phyloP scores from a whole-genome alignment of 1,140 invertebrate genomes.

The Marisa cornuarietis region DNA sequence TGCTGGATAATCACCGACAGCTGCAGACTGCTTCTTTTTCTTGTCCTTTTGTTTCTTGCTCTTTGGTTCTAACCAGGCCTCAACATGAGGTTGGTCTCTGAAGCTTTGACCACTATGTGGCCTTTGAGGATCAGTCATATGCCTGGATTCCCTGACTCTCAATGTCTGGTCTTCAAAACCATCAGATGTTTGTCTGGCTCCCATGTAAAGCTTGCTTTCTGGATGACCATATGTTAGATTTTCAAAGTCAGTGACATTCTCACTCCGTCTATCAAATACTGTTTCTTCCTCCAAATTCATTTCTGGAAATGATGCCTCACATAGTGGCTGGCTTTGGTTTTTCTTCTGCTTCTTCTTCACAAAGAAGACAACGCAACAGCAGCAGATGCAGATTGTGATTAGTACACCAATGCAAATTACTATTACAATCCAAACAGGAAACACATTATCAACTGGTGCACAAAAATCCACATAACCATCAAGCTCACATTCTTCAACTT shows the following conservation, averaged over 20 bases:
- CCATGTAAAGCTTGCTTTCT: too few species aligned
- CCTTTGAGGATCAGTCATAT: too few species aligned
- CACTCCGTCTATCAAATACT: neutral
- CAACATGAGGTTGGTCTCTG: conserved; percentile 6
- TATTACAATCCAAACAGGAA: conserved; percentile 9
- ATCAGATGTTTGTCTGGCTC: too few species aligned
- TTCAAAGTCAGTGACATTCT: too few species aligned
- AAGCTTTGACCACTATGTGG: neutral
- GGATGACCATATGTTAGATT: too few species aligned
- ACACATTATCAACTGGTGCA: conserved; percentile 18
- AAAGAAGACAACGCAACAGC: conserved; percentile 15
- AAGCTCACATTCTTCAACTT: conserved; percentile 34
- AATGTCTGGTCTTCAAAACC: too few species aligned
- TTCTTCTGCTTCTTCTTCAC: conserved; percentile 18
- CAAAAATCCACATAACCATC: conserved; percentile 44
- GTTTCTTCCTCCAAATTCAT: conserved; percentile 2
- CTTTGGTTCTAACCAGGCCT: neutral
- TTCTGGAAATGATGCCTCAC: too few species aligned
- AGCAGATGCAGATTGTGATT: neutral
- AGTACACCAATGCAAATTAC: conserved; percentile 16
- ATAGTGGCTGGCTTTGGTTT: neutral
- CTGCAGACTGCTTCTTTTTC: too few species aligned
- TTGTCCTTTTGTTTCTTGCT: too few species aligned
- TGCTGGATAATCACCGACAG: neutral
- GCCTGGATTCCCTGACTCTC: too few species aligned